phyloP scores from a whole-genome alignment of 2,888 invertebrate species.

The Cosmia pyralina region DNA sequence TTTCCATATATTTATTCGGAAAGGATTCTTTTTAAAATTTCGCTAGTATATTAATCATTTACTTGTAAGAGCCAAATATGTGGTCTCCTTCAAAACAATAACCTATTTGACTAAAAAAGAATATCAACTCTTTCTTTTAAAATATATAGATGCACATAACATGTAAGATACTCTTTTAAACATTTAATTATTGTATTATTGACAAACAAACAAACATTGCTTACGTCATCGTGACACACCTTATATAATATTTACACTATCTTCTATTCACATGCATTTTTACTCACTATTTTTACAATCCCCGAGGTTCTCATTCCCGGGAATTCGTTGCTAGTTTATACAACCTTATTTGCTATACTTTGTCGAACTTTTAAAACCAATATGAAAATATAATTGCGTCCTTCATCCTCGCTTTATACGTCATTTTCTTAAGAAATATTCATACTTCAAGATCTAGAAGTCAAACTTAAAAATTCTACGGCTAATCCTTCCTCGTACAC shows the following conservation, averaged over 20 bases:
- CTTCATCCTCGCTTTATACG: slow-evolving; percentile 7
- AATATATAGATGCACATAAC: slow-evolving; percentile 26
- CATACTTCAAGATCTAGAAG: neutral
- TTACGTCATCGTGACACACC: slow-evolving; percentile 27
- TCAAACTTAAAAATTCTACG: slow-evolving; percentile 27
- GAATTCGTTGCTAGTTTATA: slow-evolving; percentile 35
- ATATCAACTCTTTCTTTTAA: slow-evolving; percentile 23
- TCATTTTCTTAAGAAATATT: slow-evolving; percentile 1
- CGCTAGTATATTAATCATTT: slow-evolving; percentile 5
- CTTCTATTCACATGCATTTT: slow-evolving; percentile 15
- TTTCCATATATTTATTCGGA: slow-evolving; percentile 1
- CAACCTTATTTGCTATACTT: slow-evolving; percentile 48
- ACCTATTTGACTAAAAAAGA: slow-evolving; percentile 14
- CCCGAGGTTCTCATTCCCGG: neutral
- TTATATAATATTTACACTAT: slow-evolving; percentile 43
- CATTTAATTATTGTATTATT: slow-evolving; percentile 38
- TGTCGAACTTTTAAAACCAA: slow-evolving; percentile 49
- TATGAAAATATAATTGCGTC: slow-evolving; percentile 57
- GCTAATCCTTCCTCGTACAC: slow-evolving; percentile 20
- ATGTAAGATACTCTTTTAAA: slow-evolving; percentile 31
- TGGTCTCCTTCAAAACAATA: slow-evolving; percentile 13
- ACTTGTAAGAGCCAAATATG: slow-evolving; percentile 22
- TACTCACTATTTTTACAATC: slow-evolving; percentile 28
- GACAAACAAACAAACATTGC: slow-evolving; percentile 3
- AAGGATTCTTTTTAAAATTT: neutral